Conservation (phyloP, 1,140 invertebrate genomes). For the Lineus longissimus region DNA sequence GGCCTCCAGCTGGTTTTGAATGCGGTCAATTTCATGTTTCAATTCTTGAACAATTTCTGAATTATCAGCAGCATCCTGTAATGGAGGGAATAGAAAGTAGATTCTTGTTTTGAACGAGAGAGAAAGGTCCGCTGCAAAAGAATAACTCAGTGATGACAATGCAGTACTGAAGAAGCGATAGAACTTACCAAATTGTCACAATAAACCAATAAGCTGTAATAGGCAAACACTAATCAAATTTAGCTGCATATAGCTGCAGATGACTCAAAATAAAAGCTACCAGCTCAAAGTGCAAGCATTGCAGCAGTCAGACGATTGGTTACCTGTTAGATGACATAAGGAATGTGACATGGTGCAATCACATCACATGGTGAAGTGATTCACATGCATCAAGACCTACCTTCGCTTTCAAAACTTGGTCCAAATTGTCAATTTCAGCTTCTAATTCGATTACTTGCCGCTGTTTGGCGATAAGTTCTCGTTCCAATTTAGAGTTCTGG, state of each 20-base stretch:
- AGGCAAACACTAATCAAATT: too few relatives aligned
- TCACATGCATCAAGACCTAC: neutral
- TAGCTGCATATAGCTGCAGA: too few relatives aligned
- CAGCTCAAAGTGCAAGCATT: too few relatives aligned
- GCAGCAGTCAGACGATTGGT: too few relatives aligned
- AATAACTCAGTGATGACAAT: neutral
- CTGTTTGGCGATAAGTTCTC: slow-evolving; percentile 1
- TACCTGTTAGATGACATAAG: too few relatives aligned
- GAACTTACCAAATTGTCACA: too few relatives aligned
- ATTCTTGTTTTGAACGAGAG: neutral
- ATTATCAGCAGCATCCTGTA: slow-evolving; percentile 1
- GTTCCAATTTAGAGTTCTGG: slow-evolving; percentile 3
- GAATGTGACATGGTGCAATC: too few relatives aligned
- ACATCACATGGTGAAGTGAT: too few relatives aligned
- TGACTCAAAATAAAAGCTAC: too few relatives aligned
- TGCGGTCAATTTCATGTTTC: neutral
- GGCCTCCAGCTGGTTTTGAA: neutral
- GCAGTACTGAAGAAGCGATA: too few relatives aligned
- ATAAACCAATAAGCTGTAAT: too few relatives aligned
- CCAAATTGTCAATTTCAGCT: slow-evolving; percentile 1
- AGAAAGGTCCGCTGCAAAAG: neutral
- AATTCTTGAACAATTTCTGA: neutral
- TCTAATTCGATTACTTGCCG: neutral
- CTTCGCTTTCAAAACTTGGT: slow-evolving; percentile 4
- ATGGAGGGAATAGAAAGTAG: neutral